Evolutionary conservation across 2,113 vertebrate genomes (phyloP).

Genomic region (Thunnus maccoyii): DNA sequence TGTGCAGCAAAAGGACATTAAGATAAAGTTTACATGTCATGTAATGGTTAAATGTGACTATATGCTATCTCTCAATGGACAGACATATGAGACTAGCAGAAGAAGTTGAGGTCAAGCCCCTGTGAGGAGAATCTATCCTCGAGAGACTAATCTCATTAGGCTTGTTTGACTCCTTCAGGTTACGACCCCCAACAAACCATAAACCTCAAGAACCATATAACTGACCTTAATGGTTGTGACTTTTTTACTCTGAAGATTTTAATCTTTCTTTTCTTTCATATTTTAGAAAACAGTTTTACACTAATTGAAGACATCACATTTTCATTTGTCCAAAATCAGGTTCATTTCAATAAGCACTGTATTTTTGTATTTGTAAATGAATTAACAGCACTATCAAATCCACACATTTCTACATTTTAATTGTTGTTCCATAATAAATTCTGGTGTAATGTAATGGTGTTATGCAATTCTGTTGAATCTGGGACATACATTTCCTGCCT

Average conservation of each 20-base stretch:
- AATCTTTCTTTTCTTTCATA: neutral
- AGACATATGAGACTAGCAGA: neutral
- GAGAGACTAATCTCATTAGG: constrained; percentile 31
- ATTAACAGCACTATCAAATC: neutral
- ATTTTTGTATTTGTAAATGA: no score
- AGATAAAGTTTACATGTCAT: neutral
- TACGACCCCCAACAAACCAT: neutral
- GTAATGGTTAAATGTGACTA: neutral
- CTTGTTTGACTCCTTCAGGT: neutral
- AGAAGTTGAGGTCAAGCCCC: neutral
- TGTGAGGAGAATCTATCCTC: neutral
- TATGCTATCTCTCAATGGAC: neutral
- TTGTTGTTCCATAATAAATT: neutral
- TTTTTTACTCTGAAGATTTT: no score
- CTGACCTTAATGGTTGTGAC: neutral
- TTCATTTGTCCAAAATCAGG: neutral
- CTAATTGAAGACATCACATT: neutral
- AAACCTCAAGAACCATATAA: neutral
- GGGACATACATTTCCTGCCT: no score
- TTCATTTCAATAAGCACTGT: neutral
- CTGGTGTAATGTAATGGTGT: neutral
- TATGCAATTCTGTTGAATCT: neutral
- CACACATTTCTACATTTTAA: no score
- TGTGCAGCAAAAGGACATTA: neutral
- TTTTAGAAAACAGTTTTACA: neutral